Base-by-base conservation (phyloP, 1,140 invertebrate genomes). In the Contarinia nasturtii region DNA sequence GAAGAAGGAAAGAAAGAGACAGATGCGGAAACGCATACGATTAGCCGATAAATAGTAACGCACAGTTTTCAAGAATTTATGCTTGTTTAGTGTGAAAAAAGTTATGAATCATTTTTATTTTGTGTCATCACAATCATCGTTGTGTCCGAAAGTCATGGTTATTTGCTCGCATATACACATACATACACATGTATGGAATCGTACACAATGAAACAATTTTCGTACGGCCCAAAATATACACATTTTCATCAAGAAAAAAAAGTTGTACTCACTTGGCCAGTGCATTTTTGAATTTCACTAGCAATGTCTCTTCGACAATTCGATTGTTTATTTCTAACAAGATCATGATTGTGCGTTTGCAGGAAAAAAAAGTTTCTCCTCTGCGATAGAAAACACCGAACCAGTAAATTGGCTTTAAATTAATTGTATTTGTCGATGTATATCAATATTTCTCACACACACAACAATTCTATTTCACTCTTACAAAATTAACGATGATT, bases 261-360 rank as follows among this genome's bases (percentile, higher is more conserved):
- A 57, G 56, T 53, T 54, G 65, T 65, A 77, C 86, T 86, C 73
- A 96, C 91, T 89, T 87, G 54, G 84, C 82, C 63, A 86, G 70
- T 57, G 85, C 85, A 80, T 94, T 94, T 71, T 85, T 89, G 70
- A 94, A 92, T 77, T 95, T 95, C 51, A 88, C 74, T 58, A 79
- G 80, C 60, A 97, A 73, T 37, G 90, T 91, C 70, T 97, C 93
- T 74, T 95, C 88, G 54, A 97, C 79, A 69, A 96, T 92, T 67
- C 90, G 82, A 73, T 98, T 98, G 70, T 95, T 92, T 70, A 95
- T 93, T 78, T 98, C 94, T 57, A 98, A 75, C 65, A 98, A 77
- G 76, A 98, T 98, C 94, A 98, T 98, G 70, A 67, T 78, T 69
- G 21, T 27, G 27, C 27, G 38, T 15, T 40, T 40, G 38, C n/a